Conservation (phyloP, 2,113 vertebrate genomes). For the Nycticebus coucang region DNA sequence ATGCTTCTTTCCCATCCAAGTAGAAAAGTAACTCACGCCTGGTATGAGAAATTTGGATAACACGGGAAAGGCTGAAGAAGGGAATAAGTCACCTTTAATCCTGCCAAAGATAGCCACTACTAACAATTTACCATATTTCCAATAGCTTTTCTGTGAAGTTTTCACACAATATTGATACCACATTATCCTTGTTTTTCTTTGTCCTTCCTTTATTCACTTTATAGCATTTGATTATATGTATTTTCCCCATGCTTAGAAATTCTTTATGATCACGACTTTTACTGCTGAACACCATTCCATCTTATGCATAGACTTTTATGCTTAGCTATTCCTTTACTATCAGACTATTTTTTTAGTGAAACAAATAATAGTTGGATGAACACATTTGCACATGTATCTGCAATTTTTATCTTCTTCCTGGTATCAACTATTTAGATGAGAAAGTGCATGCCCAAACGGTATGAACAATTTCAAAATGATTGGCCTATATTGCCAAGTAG, state of each 20-base stretch:
- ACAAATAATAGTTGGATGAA: background rate
- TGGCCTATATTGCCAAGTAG: background rate
- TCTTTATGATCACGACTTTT: background rate
- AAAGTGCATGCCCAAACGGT: background rate
- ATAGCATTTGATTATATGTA: background rate
- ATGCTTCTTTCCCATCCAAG: background rate
- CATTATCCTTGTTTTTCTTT: background rate
- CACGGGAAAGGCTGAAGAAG: background rate
- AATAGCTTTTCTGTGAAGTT: background rate
- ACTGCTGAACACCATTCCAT: background rate
- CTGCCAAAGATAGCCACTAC: background rate
- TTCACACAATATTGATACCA: background rate
- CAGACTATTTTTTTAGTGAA: background rate
- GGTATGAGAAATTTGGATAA: background rate
- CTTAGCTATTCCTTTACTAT: background rate
- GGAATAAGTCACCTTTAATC: background rate
- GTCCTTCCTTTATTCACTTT: background rate
- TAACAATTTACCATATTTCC: background rate
- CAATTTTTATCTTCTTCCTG: slow-evolving; percentile 4
- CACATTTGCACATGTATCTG: background rate
- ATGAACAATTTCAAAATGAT: background rate
- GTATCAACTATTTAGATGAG: background rate
- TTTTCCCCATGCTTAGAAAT: background rate
- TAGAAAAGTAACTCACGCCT: background rate
- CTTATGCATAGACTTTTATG: background rate